Conservation (phyloP, 2,888 invertebrate species). For the Euplagia quadripunctaria region DNA sequence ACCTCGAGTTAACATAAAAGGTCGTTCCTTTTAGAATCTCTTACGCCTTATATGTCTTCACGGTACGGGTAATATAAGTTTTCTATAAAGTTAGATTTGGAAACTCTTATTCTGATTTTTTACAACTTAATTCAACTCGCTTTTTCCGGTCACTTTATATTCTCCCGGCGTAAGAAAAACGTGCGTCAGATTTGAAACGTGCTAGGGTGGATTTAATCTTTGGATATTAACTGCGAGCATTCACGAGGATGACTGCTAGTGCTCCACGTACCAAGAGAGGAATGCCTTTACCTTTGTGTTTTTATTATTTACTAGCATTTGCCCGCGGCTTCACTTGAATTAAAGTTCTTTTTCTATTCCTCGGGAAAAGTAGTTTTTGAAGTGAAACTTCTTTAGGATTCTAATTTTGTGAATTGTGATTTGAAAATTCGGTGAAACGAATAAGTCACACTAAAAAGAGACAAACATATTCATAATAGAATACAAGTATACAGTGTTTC, state of each 20-base stretch:
- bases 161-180: constrained; percentile 30
- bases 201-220: neutral
- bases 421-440: too few species aligned
- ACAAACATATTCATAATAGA: too few species aligned
- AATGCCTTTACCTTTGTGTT: neutral
- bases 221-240: neutral
- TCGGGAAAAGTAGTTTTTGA: too few species aligned
- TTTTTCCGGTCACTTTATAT: constrained; percentile 27
- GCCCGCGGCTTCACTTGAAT: too few species aligned
- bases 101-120: constrained; percentile 15
- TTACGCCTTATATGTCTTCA: neutral
- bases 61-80: neutral
- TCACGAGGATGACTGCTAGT: neutral
- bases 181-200: constrained; percentile 29
- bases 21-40: neutral
- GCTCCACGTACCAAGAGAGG: neutral
- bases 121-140: constrained; percentile 29
- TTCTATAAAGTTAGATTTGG: constrained; percentile 10
- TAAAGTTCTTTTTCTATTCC: too few species aligned
- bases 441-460: too few species aligned
- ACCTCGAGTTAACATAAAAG: too few species aligned
- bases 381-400: too few species aligned
- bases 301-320: too few species aligned
- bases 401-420: too few species aligned
- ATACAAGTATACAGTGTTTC: too few species aligned